Evolutionary conservation across 2,113 vertebrate genomes (phyloP), one percentile per base, ranked within the genome.

Genomic region (Hiodon alosoides): DNA sequence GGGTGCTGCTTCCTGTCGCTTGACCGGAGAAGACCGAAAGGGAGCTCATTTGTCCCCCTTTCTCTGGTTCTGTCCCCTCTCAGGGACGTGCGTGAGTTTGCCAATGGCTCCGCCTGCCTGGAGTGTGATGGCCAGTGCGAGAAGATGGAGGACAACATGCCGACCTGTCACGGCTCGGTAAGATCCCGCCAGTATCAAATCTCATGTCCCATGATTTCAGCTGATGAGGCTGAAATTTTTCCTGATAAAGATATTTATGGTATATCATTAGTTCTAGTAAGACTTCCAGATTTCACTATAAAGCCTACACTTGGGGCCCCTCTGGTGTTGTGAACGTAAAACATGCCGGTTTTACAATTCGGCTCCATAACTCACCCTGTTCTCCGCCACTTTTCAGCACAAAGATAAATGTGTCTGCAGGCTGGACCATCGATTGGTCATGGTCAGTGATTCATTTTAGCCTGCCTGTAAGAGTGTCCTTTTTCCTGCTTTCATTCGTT

Each of bases 81-180:
- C 87, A 99, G 97, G 85, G 97, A 98, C 71, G 91, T 94, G 50
- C 93, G 96, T 8, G 97, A 99, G 72, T 98, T 96, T 82, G 92
- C 93, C 7, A 98, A 98, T 0, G 93, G 93, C 3, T 96, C 96
- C 0, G 85, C 94, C 73, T 99, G 97, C 7, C 87, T 97, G 77
- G 95, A 97, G 79, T 99, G 97, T 77, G 96, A 99, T 75, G 87
- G 87, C 2, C 96, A 98, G 84, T 99, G 97, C 80, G 94, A 98
- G 74, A 94, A 87, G 80, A 93, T 94, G 77, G 95, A 98, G n/a
- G 94, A 93, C 2, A 90, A 94, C 64, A 91, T 90, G 76, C 85
- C 96, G 81, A 98, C 96, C 0, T 99, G 97, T 87, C 91, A 91
- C 0, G 96, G 97, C 31, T 87, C 90, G 88, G 97, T 99, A 91